A percentile compares a stretch with the other conserved stretches of the same genome.
Conservation (phyloP, 35 echinoderm and acorn worm species). For the Ptychodera flava region DNA sequence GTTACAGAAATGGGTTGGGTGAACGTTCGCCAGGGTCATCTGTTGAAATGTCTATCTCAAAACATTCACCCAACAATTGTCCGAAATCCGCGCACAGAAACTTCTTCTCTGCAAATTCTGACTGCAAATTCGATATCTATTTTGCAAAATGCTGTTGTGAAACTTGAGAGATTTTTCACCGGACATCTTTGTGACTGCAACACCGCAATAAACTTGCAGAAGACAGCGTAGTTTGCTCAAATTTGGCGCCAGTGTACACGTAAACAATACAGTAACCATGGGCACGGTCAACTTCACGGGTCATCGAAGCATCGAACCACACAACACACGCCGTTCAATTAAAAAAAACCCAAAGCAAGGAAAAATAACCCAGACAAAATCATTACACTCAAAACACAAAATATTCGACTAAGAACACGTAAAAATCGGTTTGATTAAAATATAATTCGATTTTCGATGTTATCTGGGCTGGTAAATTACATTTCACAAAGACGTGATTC, state of each 20-base stretch:
- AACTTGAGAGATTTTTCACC: background rate
- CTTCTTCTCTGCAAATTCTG: background rate
- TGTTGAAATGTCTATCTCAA: background rate
- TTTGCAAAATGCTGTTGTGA: background rate
- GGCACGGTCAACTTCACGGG: background rate
- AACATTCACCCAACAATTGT: background rate
- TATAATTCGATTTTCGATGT: background rate
- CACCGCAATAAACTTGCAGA: background rate
- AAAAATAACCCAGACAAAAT: background rate
- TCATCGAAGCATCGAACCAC: background rate
- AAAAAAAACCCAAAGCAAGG: too few species aligned
- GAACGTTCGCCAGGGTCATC: background rate
- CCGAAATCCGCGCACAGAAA: background rate
- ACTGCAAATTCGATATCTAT: background rate
- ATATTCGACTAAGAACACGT: background rate
- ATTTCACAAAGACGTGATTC: background rate
- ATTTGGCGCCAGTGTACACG: background rate
- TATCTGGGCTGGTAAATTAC: background rate
- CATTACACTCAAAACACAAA: background rate
- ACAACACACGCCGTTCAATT: background rate
- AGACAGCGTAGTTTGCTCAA: background rate
- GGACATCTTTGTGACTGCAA: background rate
- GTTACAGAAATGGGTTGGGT: background rate
- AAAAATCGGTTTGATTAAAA: background rate
- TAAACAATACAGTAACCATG: constrained; percentile 1